Percentiles rank a stretch among this genome's conserved stretches.
phyloP scores from a whole-genome alignment of 2,888 invertebrate species.

The Torymus tubicola region DNA sequence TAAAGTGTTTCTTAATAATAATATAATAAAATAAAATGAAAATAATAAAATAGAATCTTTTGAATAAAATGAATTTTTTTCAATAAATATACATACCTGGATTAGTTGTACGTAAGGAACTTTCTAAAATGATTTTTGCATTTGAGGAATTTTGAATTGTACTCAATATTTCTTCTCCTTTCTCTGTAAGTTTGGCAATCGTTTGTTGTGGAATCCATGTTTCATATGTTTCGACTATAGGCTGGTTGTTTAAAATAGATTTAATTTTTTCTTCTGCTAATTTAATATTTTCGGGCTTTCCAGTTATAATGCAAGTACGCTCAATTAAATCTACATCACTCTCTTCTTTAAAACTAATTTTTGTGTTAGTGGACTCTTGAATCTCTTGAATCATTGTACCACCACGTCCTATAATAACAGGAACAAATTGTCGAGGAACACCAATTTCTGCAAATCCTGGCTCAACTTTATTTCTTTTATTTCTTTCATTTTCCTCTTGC shows the following conservation, averaged over 20 bases:
- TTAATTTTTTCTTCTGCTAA: constrained; percentile 85
- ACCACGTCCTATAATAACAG: constrained; percentile 84
- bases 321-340: constrained; percentile 76
- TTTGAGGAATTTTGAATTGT: constrained; percentile 85
- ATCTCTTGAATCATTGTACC: constrained; percentile 88
- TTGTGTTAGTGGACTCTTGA: constrained; percentile 84
- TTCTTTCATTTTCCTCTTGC: constrained; percentile 68
- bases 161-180: constrained; percentile 84
- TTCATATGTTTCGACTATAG: constrained; percentile 82
- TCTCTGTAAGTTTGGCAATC: constrained; percentile 86
- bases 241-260: constrained; percentile 83
- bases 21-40: no score
- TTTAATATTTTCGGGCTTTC: constrained; percentile 82
- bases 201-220: constrained; percentile 83
- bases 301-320: constrained; percentile 85
- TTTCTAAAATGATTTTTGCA: constrained; percentile 84
- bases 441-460: constrained; percentile 79
- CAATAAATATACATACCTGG: constrained; percentile 28
- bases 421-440: constrained; percentile 82
- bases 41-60: no score
- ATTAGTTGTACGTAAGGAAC: constrained; percentile 31
- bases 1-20: constrained; percentile 49
- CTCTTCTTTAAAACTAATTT: constrained; percentile 78
- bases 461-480: constrained; percentile 65
- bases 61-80: neutral